These are phyloP conservation scores for Papilio helenus DNA, from an alignment of 1,140 invertebrate genomes.

Conservation along the genomic window DNA sequence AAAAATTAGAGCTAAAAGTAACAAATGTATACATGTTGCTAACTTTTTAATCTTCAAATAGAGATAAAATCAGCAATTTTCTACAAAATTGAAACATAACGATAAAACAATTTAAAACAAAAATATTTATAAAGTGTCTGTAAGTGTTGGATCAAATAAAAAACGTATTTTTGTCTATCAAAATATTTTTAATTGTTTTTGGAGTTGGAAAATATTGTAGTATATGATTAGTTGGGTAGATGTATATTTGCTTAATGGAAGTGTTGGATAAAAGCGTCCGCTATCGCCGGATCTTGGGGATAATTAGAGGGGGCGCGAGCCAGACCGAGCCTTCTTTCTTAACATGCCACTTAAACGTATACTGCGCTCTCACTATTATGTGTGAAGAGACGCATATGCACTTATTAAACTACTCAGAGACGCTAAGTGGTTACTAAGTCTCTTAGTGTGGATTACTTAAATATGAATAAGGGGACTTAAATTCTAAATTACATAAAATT, in stretches of 20 bases:
- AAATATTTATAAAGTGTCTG: slow-evolving; percentile 70
- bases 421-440: not conserved
- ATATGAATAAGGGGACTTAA: too few species aligned
- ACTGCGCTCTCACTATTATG: slow-evolving; percentile 65
- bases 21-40: not conserved
- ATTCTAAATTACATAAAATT: too few species aligned
- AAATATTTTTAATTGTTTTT: slow-evolving; percentile 81
- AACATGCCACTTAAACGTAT: slow-evolving; percentile 77
- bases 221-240: slow-evolving; percentile 74
- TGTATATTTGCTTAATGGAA: slow-evolving; percentile 82
- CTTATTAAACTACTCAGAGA: not conserved
- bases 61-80: slow-evolving; percentile 43
- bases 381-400: slow-evolving; percentile 46
- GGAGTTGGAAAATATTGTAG: slow-evolving; percentile 74
- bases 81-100: slow-evolving; percentile 45
- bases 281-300: slow-evolving; percentile 67
- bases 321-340: slow-evolving; percentile 59
- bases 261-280: slow-evolving; percentile 76
- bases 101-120: slow-evolving; percentile 55
- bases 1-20: slow-evolving; percentile 2
- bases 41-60: not conserved
- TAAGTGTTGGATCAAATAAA: slow-evolving; percentile 55
- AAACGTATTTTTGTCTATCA: slow-evolving; percentile 78
- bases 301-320: slow-evolving; percentile 75
- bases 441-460: not conserved